Evolutionary conservation across 2,888 invertebrate genomes (phyloP).

Genomic region (Tuberolachnus salignus): DNA sequence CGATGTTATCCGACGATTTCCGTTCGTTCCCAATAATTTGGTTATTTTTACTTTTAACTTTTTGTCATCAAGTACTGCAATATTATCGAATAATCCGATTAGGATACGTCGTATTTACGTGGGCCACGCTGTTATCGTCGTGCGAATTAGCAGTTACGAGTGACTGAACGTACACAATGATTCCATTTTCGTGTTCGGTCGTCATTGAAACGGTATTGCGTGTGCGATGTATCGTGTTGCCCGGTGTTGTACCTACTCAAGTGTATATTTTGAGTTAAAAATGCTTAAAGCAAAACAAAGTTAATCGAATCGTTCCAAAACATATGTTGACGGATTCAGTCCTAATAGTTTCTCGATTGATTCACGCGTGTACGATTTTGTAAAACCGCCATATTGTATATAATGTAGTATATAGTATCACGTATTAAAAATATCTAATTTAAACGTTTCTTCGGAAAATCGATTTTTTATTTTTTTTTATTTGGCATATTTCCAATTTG

Average conservation of each 20-base stretch:
- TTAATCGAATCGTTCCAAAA: not conserved
- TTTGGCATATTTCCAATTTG: too few relatives aligned
- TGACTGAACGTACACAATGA: not conserved
- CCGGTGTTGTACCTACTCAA: not conserved
- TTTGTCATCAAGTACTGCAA: not conserved
- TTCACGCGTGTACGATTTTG: too few relatives aligned
- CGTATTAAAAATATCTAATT: too few relatives aligned
- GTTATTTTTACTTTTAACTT: not conserved
- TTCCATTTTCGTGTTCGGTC: not conserved
- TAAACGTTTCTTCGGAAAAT: too few relatives aligned
- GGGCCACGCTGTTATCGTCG: not conserved
- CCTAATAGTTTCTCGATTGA: not conserved
- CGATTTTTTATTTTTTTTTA: too few relatives aligned
- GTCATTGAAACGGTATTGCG: not conserved
- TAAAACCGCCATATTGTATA: too few relatives aligned
- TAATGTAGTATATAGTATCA: too few relatives aligned
- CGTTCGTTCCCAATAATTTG: slow-evolving; percentile 1
- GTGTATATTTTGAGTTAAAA: not conserved
- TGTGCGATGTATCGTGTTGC: not conserved
- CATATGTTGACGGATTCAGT: not conserved
- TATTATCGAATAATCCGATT: too few relatives aligned
- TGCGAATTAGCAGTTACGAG: not conserved
- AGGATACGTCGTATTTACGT: too few relatives aligned
- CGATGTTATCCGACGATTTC: not conserved
- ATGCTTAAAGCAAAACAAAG: not conserved